phyloP scores from a whole-genome alignment of 2,113 vertebrate genomes.

The Poeciliopsis prolifica region DNA sequence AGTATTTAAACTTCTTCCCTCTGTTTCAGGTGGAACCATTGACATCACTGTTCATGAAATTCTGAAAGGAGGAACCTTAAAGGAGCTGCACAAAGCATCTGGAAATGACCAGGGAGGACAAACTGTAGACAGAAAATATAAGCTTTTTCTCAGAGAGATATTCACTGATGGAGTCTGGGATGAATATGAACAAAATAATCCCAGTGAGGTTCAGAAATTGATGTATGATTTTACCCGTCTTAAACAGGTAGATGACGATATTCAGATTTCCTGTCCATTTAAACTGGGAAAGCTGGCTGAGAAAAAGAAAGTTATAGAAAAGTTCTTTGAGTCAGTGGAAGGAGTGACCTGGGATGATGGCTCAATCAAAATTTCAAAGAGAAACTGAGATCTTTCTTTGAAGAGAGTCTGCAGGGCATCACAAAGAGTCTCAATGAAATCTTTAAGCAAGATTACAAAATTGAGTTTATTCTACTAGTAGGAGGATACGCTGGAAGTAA shows the following conservation, averaged over 20 bases:
- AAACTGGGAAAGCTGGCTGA: slow-evolving; percentile 18
- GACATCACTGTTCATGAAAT: neutral
- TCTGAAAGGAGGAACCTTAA: too few species aligned
- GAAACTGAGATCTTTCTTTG: slow-evolving; percentile 35
- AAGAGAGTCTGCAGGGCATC: slow-evolving; percentile 27
- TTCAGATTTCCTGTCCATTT: neutral
- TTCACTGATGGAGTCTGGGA: slow-evolving; percentile 42
- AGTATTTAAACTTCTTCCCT: neutral
- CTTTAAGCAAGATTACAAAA: slow-evolving; percentile 6
- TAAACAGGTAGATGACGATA: slow-evolving; percentile 11
- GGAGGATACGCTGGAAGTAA: slow-evolving; percentile 42
- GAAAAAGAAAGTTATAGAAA: neutral
- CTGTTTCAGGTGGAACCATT: neutral
- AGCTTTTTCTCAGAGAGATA: slow-evolving; percentile 13
- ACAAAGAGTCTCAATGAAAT: slow-evolving; percentile 23
- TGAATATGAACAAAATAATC: slow-evolving; percentile 8
- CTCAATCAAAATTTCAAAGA: slow-evolving; percentile 9
- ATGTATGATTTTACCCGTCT: slow-evolving; percentile 23
- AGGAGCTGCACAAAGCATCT: too few species aligned
- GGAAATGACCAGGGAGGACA: too few species aligned
- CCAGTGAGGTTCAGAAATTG: slow-evolving; percentile 41
- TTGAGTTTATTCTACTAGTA: slow-evolving; percentile 40
- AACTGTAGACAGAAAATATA: too few species aligned
- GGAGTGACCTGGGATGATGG: slow-evolving; percentile 25
- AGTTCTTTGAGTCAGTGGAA: slow-evolving; percentile 5